Evolutionary conservation across 1,140 invertebrate species (phyloP).

Genomic region (Saccostrea glomerata): DNA sequence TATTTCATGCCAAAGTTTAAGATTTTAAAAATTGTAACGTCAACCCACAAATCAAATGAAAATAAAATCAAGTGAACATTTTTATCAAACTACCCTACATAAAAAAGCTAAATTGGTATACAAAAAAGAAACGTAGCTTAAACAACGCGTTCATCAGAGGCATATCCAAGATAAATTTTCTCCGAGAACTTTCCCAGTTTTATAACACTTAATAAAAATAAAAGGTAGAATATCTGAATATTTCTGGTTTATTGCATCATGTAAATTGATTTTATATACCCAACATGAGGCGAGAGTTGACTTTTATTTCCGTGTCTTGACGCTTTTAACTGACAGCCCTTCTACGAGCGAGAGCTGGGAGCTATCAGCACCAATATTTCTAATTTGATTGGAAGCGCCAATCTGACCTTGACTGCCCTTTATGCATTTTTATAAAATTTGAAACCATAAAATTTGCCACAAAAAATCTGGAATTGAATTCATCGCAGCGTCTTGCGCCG

Average conservation of each 20-base stretch:
- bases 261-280: slow-evolving; percentile 34
- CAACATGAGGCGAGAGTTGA: slow-evolving; percentile 26
- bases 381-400: slow-evolving; percentile 35
- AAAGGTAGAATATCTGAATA: slow-evolving; percentile 28
- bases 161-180: slow-evolving; percentile 10
- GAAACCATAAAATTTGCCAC: slow-evolving; percentile 35
- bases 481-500: slow-evolving; percentile 18
- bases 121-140: not conserved
- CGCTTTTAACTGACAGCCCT: slow-evolving; percentile 29
- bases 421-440: slow-evolving; percentile 36
- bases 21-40: not conserved
- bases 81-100: not conserved
- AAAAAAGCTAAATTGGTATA: not conserved
- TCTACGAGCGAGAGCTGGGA: not conserved
- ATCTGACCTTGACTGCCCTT: slow-evolving; percentile 27
- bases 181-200: not conserved
- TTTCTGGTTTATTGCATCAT: slow-evolving; percentile 35
- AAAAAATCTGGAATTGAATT: slow-evolving; percentile 36
- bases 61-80: not conserved
- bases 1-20: not conserved
- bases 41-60: not conserved
- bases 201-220: slow-evolving; percentile 33
- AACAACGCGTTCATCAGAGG: not conserved
- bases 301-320: slow-evolving; percentile 26
- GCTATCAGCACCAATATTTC: slow-evolving; percentile 25